A percentile compares a stretch with the other conserved stretches of the same genome.
These are phyloP conservation scores for Agrilus planipennis DNA, from an alignment of 1,140 invertebrate genomes.

Conservation along the genomic window DNA sequence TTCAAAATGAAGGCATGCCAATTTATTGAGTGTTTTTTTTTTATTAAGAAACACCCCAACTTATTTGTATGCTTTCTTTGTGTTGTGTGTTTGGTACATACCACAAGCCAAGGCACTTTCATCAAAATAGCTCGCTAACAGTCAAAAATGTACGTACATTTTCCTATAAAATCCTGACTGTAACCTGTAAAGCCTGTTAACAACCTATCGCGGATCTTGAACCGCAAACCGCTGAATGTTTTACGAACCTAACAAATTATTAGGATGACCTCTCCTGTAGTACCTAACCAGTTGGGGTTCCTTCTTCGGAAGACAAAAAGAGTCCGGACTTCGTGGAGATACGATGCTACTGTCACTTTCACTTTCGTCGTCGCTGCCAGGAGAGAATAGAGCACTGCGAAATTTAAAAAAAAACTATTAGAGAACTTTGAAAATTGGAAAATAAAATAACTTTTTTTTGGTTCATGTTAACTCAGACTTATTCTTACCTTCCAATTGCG, in stretches of 20 bases:
- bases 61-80: too few species aligned
- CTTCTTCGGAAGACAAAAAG: constrained; percentile 16
- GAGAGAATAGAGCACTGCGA: constrained; percentile 31
- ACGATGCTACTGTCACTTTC: constrained; percentile 34
- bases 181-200: constrained; percentile 3
- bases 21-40: too few species aligned
- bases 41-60: too few species aligned
- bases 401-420: not conserved
- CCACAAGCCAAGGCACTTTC: constrained; percentile 9
- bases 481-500: constrained; percentile 65
- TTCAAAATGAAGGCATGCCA: too few species aligned
- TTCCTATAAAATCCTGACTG: constrained; percentile 3
- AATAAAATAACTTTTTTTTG: not conserved
- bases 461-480: not conserved
- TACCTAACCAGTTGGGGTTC: constrained; percentile 16
- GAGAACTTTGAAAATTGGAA: not conserved
- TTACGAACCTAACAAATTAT: constrained; percentile 31
- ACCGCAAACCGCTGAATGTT: constrained; percentile 6
- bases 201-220: not conserved
- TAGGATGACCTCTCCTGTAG: constrained; percentile 23
- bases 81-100: too few species aligned
- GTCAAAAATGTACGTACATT: constrained; percentile 7
- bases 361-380: constrained; percentile 33
- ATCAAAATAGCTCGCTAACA: constrained; percentile 5
- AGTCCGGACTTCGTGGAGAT: constrained; percentile 32